phyloP scores from a whole-genome alignment of 2,113 vertebrate genomes.

The Thermophis baileyi region DNA sequence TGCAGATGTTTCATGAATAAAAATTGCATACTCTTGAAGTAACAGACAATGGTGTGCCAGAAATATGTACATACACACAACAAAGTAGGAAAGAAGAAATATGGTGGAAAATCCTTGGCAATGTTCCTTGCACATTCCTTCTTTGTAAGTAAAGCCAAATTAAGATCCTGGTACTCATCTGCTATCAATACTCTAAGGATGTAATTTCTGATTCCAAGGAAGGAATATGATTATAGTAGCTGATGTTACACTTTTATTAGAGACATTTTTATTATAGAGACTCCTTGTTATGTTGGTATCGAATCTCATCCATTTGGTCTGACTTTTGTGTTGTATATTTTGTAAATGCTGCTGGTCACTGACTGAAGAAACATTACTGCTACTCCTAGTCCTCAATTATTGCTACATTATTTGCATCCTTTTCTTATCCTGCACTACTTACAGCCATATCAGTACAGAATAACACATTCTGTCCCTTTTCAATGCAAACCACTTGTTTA shows the following conservation, averaged over 20 bases:
- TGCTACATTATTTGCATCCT: background rate
- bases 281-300: background rate
- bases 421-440: background rate
- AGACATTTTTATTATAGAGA: background rate
- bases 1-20: background rate
- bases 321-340: background rate
- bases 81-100: background rate
- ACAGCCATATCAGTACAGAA: background rate
- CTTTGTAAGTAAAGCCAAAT: background rate
- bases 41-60: accelerated
- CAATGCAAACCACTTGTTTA: background rate
- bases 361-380: background rate
- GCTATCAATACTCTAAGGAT: background rate
- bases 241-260: background rate
- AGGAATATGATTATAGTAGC: background rate
- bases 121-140: background rate
- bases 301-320: background rate
- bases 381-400: background rate
- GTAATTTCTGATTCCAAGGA: background rate
- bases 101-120: background rate
- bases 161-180: background rate
- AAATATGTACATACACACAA: background rate
- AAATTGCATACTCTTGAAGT: background rate
- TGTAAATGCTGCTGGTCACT: background rate
- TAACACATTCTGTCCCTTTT: background rate